phyloP scores from a whole-genome alignment of 2,797 vertebrate species.

The Silurus lanzhouensis region DNA sequence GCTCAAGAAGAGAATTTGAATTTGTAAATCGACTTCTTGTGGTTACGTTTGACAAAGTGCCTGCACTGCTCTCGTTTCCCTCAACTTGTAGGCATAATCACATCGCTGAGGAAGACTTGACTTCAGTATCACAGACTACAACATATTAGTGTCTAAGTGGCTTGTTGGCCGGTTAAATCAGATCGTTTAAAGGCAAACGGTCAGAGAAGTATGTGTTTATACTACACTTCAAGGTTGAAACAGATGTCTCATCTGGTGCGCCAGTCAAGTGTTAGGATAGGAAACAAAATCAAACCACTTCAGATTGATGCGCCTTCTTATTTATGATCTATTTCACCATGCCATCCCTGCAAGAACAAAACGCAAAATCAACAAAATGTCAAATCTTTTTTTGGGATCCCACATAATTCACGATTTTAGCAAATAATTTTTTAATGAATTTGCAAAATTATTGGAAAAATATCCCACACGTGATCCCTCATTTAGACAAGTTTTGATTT shows the following conservation, averaged over 20 bases:
- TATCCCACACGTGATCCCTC: no score
- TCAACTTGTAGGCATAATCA: not conserved
- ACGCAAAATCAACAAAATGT: no score
- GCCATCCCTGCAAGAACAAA: not conserved
- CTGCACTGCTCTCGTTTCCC: not conserved
- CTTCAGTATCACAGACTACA: not conserved
- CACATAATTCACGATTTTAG: no score
- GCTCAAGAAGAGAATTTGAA: not conserved
- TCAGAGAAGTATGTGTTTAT: not conserved
- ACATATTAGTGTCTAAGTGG: not conserved
- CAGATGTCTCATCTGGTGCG: not conserved
- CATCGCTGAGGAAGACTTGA: not conserved
- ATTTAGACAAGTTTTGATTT: no score
- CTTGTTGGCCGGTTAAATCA: not conserved
- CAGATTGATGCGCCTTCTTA: not conserved
- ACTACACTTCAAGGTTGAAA: not conserved
- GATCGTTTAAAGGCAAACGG: not conserved
- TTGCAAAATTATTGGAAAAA: no score
- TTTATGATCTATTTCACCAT: not conserved
- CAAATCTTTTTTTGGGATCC: no score
- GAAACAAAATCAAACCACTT: conserved; percentile 1
- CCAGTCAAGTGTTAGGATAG: not conserved
- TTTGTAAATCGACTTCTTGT: not conserved
- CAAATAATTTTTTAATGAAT: no score
- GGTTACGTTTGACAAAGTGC: not conserved